Evolutionary conservation across 2,797 vertebrate species (phyloP).

Genomic region (Limnodromus scolopaceus): DNA sequence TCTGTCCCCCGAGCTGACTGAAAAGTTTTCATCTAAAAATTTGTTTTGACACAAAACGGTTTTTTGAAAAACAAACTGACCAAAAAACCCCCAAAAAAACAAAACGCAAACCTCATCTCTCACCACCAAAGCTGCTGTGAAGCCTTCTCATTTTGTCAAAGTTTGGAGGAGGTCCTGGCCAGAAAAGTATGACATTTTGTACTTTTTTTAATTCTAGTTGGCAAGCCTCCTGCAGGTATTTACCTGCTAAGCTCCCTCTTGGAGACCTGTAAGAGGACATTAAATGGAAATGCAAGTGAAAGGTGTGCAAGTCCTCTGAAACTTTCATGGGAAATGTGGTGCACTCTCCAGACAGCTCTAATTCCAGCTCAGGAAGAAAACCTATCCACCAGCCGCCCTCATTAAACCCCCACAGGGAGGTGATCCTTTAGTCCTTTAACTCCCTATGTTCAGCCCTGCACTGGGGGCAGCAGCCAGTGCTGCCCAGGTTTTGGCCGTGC

Average conservation of each 20-base stretch:
- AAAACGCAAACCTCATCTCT: background rate
- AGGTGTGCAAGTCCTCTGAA: background rate
- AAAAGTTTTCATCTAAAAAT: constrained; percentile 4
- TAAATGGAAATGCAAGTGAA: background rate
- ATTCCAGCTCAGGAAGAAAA: background rate
- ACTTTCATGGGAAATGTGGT: background rate
- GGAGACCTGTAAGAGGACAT: background rate
- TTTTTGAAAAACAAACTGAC: background rate
- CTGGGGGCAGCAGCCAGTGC: fast-evolving
- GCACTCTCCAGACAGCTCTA: background rate
- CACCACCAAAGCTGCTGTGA: background rate
- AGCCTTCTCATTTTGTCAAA: background rate
- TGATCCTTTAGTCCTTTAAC: background rate
- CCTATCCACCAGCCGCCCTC: background rate
- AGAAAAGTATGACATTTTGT: background rate
- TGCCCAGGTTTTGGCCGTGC: background rate
- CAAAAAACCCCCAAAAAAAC: background rate
- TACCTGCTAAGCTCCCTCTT: background rate
- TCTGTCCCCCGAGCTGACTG: background rate
- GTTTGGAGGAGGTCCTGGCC: background rate
- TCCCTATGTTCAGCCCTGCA: fast-evolving
- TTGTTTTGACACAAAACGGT: constrained; percentile 30
- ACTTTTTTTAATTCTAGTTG: background rate
- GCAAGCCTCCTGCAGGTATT: background rate
- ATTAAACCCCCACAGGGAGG: background rate